Evolutionary conservation across 2,113 vertebrate genomes (phyloP), one percentile per base, ranked within the genome.

Genomic region (Chinchilla lanigera): DNA sequence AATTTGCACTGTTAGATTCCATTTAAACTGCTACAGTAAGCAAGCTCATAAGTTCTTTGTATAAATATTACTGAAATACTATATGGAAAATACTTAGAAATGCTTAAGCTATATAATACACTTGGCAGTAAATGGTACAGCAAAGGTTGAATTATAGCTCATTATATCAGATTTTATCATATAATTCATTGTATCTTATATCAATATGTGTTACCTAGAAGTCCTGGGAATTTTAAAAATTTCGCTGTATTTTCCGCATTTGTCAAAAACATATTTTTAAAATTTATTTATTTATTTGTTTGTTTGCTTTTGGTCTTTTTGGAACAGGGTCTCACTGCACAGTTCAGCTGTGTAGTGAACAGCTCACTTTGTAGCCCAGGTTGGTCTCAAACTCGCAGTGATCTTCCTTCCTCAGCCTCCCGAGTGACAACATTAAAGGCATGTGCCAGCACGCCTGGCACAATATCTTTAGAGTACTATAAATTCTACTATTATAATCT

Each of bases 1-100:
- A 61, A 13, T 10, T 87, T 35, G 22, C 30, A 67, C 2, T 17
- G 14, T 38, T 81, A 41, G 52, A 63, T 90, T 84, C 26, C 38
- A 85, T 33, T 77, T 87, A 50, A 93, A 56, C 12, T 78, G 78
- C 86, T 87, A 26, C 26, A 71, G 63, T 41, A 78, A 6, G 19
- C 26, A 88, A 93, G 73, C 24, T 89, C 52, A 44, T 3, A 54
- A 67, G 33, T 67, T 84, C 13, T 90, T 90, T 65, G 47, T 71
- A 56, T 41, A 92, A 94, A 94, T 78, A 95, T 54, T 65, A 92
- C 83, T 88, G 86, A 22, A 90, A 69, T 58, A n/a, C 33, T 14
- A 77, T 50, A 86, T 33, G 12, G 67, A 93, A 95, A 93, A 85
- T 58, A 44, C 24, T 94, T 90, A 82, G 63, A 9, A 38, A 86